Percentiles rank a stretch among this genome's conserved stretches.
Conservation (phyloP, 1,140 invertebrate species). For the Sitobion miscanthi region DNA sequence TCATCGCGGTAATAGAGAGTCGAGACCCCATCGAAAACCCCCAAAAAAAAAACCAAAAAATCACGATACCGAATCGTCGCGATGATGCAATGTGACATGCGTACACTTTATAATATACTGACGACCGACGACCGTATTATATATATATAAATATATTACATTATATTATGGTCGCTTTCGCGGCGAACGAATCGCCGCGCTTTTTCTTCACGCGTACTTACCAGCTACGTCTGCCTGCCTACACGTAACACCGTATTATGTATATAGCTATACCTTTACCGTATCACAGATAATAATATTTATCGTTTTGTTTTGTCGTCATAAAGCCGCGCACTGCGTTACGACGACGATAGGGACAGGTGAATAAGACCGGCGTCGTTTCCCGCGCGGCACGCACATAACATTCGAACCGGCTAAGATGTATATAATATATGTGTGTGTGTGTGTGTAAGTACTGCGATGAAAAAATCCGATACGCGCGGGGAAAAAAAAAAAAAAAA, state of each 20-base stretch:
- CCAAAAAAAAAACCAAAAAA: background rate
- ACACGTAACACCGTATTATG: no score
- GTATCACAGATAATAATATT: background rate
- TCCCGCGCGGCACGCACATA: background rate
- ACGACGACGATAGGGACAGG: background rate
- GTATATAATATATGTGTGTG: background rate
- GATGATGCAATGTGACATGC: background rate
- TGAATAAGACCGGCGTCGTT: background rate
- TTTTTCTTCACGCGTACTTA: background rate
- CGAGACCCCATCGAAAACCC: background rate
- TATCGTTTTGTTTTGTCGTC: constrained; percentile 15
- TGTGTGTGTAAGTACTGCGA: background rate
- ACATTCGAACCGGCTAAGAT: background rate
- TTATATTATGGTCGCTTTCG: background rate
- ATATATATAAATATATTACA: background rate
- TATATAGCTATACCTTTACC: background rate
- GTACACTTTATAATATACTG: background rate
- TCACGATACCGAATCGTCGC: background rate
- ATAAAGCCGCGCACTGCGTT: constrained; percentile 5
- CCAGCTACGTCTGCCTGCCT: no score
- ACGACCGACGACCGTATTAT: background rate
- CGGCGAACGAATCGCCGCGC: background rate
- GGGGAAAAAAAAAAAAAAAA: constrained; percentile 27
- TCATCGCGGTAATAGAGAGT: background rate
- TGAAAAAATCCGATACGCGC: constrained; percentile 32